Conservation (phyloP, 1,140 invertebrate species). For the Hormaphis cornu region DNA sequence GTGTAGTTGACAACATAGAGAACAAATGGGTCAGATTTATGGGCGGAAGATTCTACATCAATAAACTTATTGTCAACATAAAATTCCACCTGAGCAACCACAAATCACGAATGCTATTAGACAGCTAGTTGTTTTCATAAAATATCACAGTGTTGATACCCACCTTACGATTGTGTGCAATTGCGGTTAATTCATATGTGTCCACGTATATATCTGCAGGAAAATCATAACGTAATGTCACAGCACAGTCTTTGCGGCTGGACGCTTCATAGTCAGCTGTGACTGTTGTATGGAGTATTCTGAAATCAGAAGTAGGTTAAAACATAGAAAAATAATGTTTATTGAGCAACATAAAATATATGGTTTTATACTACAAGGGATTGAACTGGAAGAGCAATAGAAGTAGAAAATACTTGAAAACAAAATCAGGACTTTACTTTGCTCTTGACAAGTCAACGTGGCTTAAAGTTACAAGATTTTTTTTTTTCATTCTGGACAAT, state of each 20-base stretch:
- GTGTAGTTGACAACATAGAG: slow-evolving; percentile 12
- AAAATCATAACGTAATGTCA: slow-evolving; percentile 14
- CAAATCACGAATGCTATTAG: background rate
- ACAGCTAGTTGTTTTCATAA: background rate
- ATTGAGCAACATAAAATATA: no score
- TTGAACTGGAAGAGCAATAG: no score
- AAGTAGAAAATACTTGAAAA: no score
- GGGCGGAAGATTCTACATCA: slow-evolving; percentile 10
- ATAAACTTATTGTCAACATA: slow-evolving; percentile 23
- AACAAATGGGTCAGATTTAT: slow-evolving; percentile 21
- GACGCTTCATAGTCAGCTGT: slow-evolving; percentile 8
- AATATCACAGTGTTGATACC: background rate
- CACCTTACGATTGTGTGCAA: background rate
- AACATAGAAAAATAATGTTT: no score
- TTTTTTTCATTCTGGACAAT: no score
- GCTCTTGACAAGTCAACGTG: no score
- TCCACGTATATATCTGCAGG: slow-evolving; percentile 21
- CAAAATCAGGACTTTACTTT: no score
- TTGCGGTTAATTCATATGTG: slow-evolving; percentile 1
- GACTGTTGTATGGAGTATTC: slow-evolving; percentile 2
- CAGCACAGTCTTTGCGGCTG: slow-evolving; percentile 4
- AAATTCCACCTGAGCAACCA: slow-evolving; percentile 13
- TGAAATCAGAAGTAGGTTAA: background rate
- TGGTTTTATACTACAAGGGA: no score
- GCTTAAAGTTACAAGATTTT: no score